Base-by-base conservation (phyloP, 2,888 invertebrate genomes). In the Trypoxylon attenuatum region DNA sequence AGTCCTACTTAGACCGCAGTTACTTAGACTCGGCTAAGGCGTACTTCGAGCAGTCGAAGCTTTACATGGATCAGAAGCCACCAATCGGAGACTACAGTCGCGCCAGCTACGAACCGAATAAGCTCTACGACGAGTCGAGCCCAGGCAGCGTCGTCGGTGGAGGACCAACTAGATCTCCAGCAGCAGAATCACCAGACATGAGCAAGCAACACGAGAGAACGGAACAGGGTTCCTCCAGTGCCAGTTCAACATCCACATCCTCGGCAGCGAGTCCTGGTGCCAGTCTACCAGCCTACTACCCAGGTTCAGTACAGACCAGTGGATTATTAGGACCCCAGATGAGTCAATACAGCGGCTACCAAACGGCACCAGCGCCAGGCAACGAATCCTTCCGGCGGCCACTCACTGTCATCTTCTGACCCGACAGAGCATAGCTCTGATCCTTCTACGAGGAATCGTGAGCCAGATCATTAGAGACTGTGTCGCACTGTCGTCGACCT, bases 361-460 rank as follows among this genome's bases (percentile, higher is more conserved):
- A 90, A 0, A 89, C 90, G 51, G 83, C 89, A 2, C 87, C 89
- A 0, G 88, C 89, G 3, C 87, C 89, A 43, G 91, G 91, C 23
- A 89, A 91, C 42, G 94, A 94, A 84, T 81, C 76, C 3, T 93
- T 93, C 84, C 88, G 94, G 77, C 89, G 94, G 83, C 94, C 94
- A 1, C 87, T 94, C 15, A 92, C 94, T 47, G 94, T 94, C 78
- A 93, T 94, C 90, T 94, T 94, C 90, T 94, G 94, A 94, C 93
- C 93, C 90, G 93, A 93, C 82, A 87, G 88, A 81, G 81, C 83
- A 59, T 85, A 86, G 83, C 83, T 85, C 57, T 80, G 79, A 76
- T 73, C 73, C 39, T 63, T 75, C 33, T 68, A 75, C 52, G 73
- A 75, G 58, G 68, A 75, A n/a, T n/a, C n/a, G n/a, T n/a, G n/a